A percentile compares a stretch with the other conserved stretches of the same genome.
These are phyloP conservation scores for Silurus aristotelis DNA, from an alignment of 2,797 vertebrate species.

Conservation along the genomic window DNA sequence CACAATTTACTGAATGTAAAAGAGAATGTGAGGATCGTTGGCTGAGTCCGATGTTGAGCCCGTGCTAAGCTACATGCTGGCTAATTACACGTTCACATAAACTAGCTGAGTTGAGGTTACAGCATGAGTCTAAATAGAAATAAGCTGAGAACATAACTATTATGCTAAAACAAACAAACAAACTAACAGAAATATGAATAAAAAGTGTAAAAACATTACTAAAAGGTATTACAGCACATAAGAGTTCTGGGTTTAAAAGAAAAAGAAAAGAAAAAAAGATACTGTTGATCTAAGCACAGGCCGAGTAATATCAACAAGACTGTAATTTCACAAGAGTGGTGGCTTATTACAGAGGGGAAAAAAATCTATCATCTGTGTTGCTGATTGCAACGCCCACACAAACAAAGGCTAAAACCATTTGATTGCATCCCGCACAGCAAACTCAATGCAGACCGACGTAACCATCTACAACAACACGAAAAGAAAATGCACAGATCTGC, in stretches of 20 bases:
- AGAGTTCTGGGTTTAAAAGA: slow-evolving; percentile 44
- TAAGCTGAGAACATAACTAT: too few relatives aligned
- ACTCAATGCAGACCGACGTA: neutral
- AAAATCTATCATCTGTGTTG: slow-evolving; percentile 31
- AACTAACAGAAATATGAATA: slow-evolving; percentile 52
- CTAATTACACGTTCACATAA: neutral
- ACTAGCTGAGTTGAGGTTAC: neutral
- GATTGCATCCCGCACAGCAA: slow-evolving; percentile 3
- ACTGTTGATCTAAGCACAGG: slow-evolving; percentile 3
- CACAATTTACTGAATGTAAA: neutral
- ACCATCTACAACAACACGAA: neutral
- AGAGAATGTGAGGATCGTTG: neutral
- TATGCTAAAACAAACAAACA: neutral
- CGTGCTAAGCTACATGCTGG: neutral
- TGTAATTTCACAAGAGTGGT: slow-evolving; percentile 22
- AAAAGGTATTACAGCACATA: slow-evolving; percentile 37
- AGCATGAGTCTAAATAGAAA: neutral
- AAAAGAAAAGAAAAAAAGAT: slow-evolving; percentile 58
- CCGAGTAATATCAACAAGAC: slow-evolving; percentile 25
- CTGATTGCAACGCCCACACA: slow-evolving; percentile 37
- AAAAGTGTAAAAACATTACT: slow-evolving; percentile 53
- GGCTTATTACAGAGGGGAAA: slow-evolving; percentile 20
- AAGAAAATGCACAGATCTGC: neutral
- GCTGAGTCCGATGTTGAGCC: neutral
- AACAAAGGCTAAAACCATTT: neutral